A percentile compares a stretch with the other conserved stretches of the same genome.
phyloP scores from a whole-genome alignment of 2,113 vertebrate genomes.

The Tapirus terrestris region DNA sequence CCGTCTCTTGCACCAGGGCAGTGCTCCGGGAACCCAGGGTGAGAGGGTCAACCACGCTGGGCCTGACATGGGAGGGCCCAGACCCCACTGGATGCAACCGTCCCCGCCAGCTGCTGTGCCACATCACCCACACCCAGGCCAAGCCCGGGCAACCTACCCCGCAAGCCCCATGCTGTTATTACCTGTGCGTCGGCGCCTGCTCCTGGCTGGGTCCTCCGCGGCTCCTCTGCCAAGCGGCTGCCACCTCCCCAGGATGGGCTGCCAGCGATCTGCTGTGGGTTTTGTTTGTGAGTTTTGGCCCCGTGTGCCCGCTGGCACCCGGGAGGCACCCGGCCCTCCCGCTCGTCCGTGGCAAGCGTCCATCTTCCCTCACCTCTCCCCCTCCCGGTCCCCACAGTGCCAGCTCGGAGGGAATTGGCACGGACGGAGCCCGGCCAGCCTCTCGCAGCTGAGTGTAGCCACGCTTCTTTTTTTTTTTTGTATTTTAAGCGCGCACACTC shows the following conservation, averaged over 20 bases:
- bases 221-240: constrained; percentile 72
- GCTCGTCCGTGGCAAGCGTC: constrained; percentile 85
- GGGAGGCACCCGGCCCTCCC: constrained; percentile 62
- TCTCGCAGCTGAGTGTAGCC: constrained; percentile 83
- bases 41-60: background rate
- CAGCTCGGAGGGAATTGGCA: constrained; percentile 85
- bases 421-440: constrained; percentile 76
- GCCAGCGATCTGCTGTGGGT: constrained; percentile 67
- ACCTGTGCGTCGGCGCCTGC: constrained; percentile 57
- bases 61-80: background rate
- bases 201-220: constrained; percentile 72
- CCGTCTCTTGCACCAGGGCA: background rate
- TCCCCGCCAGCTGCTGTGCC: background rate
- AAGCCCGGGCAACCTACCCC: background rate
- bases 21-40: background rate
- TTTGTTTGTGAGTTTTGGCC: constrained; percentile 79
- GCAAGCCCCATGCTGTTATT: background rate
- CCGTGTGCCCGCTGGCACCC: constrained; percentile 79
- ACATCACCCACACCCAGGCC: background rate
- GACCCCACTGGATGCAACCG: rapidly evolving
- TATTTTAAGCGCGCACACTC: constrained; percentile 60
- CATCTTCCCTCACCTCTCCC: constrained; percentile 82
- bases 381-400: constrained; percentile 78
- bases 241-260: constrained; percentile 57
- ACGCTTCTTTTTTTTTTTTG: background rate